phyloP scores from a whole-genome alignment of 2,113 vertebrate species.

The Zingel zingel region DNA sequence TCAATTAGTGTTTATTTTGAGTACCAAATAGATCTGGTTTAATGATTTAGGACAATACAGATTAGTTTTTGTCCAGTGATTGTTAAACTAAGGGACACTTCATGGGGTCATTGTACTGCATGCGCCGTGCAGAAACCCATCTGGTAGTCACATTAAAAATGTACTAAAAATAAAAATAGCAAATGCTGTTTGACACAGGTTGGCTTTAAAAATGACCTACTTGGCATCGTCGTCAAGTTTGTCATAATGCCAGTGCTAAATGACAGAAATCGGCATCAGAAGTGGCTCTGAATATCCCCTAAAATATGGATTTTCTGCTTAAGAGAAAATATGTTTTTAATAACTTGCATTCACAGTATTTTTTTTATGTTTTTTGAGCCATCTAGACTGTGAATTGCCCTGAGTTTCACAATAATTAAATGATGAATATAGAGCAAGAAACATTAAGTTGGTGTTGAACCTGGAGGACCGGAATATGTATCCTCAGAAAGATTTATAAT shows the following conservation, averaged over 20 bases:
- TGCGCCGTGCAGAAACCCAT: conserved; percentile 10
- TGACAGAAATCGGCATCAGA: conserved; percentile 52
- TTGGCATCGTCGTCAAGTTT: conserved; percentile 57
- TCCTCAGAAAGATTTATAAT: neutral
- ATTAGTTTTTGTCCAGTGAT: neutral
- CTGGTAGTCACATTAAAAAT: conserved; percentile 26
- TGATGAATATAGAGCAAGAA: conserved; percentile 17
- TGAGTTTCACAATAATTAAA: conserved; percentile 25
- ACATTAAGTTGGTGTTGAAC: conserved; percentile 23
- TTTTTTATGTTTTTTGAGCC: conserved; percentile 40
- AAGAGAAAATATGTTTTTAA: conserved; percentile 54
- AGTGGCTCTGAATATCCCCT: conserved; percentile 35
- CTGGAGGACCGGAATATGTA: neutral
- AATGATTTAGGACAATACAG: neutral
- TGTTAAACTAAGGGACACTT: conserved; percentile 20
- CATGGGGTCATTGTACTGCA: neutral
- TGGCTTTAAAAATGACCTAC: conserved; percentile 56
- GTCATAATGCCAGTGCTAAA: conserved; percentile 47
- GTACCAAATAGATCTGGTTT: neutral
- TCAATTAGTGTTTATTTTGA: conserved; percentile 5
- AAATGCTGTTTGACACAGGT: conserved; percentile 49
- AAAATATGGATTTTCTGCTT: conserved; percentile 54
- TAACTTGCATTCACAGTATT: conserved; percentile 23
- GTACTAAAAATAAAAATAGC: conserved; percentile 50
- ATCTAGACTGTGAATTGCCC: conserved; percentile 20